Conservation (phyloP, 2,113 vertebrate species). For the Danio rerio region DNA sequence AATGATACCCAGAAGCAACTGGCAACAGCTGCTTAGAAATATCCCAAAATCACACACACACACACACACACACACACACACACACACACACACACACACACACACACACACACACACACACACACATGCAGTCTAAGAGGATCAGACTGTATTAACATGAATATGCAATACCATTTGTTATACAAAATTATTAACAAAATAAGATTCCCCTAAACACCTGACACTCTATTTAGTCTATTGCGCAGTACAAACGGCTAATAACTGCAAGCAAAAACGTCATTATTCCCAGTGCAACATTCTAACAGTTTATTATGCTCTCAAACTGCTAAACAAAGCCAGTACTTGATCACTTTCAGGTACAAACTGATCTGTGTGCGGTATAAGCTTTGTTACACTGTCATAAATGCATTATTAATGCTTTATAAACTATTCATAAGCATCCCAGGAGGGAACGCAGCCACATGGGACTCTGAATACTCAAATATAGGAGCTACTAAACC, state of each 20-base stretch:
- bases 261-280: not conserved
- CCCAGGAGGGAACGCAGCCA: slow-evolving; percentile 21
- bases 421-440: slow-evolving; percentile 22
- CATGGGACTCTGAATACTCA: not conserved
- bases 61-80: not conserved
- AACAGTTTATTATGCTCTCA: slow-evolving; percentile 15
- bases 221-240: slow-evolving; percentile 34
- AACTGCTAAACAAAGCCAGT: slow-evolving; percentile 29
- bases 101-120: slow-evolving; percentile 7
- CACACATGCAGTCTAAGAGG: slow-evolving; percentile 6
- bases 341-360: slow-evolving; percentile 23
- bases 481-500: not conserved
- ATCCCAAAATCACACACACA: slow-evolving; percentile 34
- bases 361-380: slow-evolving; percentile 13
- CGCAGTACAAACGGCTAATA: not conserved
- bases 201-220: slow-evolving; percentile 36
- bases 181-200: slow-evolving; percentile 32
- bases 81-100: too few species aligned
- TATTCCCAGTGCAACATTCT: not conserved
- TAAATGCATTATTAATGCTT: slow-evolving; percentile 36
- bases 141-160: slow-evolving; percentile 1
- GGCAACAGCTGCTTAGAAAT: slow-evolving; percentile 56
- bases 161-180: slow-evolving; percentile 23
- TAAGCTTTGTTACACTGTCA: slow-evolving; percentile 38
- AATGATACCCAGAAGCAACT: slow-evolving; percentile 59